Percentiles rank a stretch among this genome's conserved stretches.
Conservation (phyloP, 2,888 invertebrate species). For the Leptopilina drosophilae region DNA sequence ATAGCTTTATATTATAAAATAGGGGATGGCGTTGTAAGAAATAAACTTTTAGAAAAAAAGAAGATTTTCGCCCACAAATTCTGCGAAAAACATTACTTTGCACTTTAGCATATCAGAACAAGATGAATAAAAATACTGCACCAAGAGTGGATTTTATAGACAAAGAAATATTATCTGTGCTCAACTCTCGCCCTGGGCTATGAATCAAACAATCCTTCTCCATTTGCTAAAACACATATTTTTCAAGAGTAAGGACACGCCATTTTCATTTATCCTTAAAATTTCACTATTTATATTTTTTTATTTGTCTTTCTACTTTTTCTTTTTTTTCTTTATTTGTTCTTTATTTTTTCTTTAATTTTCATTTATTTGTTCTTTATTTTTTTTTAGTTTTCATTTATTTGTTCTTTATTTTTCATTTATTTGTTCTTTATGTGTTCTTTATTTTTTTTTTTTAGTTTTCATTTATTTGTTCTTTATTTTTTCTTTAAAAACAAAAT, state of each 20-base stretch:
- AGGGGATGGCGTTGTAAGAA: too few relatives aligned
- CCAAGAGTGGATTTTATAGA: slow-evolving; percentile 3
- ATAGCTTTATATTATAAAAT: too few relatives aligned
- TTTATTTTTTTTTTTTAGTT: too few relatives aligned
- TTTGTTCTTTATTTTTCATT: too few relatives aligned
- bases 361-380: too few relatives aligned
- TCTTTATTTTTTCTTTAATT: too few relatives aligned
- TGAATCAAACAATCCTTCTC: slow-evolving; percentile 20
- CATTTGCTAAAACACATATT: slow-evolving; percentile 15
- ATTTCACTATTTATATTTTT: not conserved
- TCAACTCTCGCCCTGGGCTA: slow-evolving; percentile 14
- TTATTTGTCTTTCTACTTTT: too few relatives aligned
- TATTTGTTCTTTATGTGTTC: too few relatives aligned
- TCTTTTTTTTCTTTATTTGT: too few relatives aligned
- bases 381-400: too few relatives aligned
- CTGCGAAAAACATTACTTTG: not conserved
- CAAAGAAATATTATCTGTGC: slow-evolving; percentile 10
- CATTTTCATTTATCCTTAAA: not conserved
- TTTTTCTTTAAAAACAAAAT: too few relatives aligned
- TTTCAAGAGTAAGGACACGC: not conserved
- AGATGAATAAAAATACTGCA: slow-evolving; percentile 25
- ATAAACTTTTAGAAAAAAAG: not conserved
- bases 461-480: too few relatives aligned
- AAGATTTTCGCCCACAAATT: not conserved
- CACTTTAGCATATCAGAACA: slow-evolving; percentile 21